Evolutionary conservation across 2,797 vertebrate genomes (phyloP).

Genomic region (Masticophis lateralis): DNA sequence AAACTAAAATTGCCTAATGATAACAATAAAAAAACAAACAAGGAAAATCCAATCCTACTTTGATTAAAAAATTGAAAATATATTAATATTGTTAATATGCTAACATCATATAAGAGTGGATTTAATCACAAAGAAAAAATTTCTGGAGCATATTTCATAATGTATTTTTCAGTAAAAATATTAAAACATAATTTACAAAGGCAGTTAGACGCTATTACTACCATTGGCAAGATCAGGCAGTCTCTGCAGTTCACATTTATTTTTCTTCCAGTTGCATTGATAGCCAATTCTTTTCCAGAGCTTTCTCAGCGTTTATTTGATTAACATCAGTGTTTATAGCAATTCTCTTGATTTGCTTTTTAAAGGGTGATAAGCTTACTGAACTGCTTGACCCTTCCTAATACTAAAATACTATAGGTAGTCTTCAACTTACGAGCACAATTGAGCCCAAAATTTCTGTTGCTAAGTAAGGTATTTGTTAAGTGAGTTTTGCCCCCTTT

Average conservation of each 20-base stretch:
- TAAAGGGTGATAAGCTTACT: neutral
- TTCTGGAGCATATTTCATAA: neutral
- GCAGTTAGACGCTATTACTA: neutral
- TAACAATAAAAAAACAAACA: constrained; percentile 11
- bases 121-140: neutral
- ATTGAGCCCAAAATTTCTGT: neutral
- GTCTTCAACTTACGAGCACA: neutral
- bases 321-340: constrained; percentile 6
- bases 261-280: neutral
- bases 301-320: constrained; percentile 13
- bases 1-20: neutral
- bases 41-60: constrained; percentile 18
- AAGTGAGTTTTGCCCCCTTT: neutral
- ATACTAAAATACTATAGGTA: neutral
- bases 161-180: neutral
- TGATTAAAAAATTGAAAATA: constrained; percentile 22
- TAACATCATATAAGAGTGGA: neutral
- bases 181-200: neutral
- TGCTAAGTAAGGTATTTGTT: neutral
- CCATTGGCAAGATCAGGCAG: neutral
- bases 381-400: neutral
- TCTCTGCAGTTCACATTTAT: neutral
- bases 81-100: neutral
- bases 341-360: constrained; percentile 6
- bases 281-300: neutral